Conservation (phyloP, 2,888 invertebrate species). For the Drosophila longiperda region DNA sequence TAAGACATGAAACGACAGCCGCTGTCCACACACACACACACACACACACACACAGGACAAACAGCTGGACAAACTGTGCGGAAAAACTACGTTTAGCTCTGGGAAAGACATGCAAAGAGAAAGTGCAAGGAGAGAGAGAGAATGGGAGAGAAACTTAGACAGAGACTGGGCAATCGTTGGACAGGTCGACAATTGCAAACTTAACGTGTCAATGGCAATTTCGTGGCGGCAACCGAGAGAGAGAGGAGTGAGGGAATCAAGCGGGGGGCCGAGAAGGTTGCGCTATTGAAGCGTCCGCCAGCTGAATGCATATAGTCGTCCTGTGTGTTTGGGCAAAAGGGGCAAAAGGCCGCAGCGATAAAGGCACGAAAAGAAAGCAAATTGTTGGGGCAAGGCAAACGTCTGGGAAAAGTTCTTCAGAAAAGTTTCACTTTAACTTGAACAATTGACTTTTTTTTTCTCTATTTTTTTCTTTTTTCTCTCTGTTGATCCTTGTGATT, state of each 20-base stretch:
- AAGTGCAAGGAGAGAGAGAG: neutral
- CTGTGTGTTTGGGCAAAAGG: neutral
- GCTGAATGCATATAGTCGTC: conserved; percentile 46
- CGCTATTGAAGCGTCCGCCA: conserved; percentile 47
- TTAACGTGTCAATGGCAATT: conserved; percentile 82
- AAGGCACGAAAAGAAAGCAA: conserved; percentile 69
- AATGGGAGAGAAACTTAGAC: neutral
- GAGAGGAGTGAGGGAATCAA: neutral
- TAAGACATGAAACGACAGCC: conserved; percentile 74
- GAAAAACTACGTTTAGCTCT: conserved; percentile 76
- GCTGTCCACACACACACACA: conserved; percentile 64
- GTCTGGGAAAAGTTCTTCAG: conserved; percentile 75
- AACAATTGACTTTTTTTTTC: conserved; percentile 76
- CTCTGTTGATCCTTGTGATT: conserved; percentile 29
- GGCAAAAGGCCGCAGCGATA: conserved; percentile 49
- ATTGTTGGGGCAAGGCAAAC: conserved; percentile 60
- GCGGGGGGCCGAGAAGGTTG: neutral
- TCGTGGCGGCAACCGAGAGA: conserved; percentile 6
- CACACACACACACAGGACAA: conserved; percentile 41
- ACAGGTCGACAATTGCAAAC: conserved; percentile 73
- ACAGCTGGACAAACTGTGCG: conserved; percentile 71
- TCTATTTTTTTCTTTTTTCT: conserved; percentile 25
- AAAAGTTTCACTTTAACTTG: conserved; percentile 78
- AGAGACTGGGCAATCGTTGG: conserved; percentile 8
- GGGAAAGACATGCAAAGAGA: conserved; percentile 52